A percentile compares a stretch with the other conserved stretches of the same genome.
phyloP scores from a whole-genome alignment of 1,140 invertebrate species.

The Diabrotica undecimpunctata region DNA sequence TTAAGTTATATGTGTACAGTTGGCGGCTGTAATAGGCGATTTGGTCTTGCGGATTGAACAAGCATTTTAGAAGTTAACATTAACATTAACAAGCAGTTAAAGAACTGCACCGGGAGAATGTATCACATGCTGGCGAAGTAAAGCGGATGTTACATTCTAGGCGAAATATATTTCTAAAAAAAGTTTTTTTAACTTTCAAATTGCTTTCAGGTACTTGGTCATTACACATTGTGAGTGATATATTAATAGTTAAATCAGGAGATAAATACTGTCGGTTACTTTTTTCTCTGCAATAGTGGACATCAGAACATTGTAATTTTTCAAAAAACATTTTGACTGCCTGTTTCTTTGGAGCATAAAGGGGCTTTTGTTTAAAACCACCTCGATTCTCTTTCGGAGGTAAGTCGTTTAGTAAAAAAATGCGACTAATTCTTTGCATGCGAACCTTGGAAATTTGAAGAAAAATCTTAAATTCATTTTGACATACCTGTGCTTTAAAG shows the following conservation, averaged over 20 bases:
- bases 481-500: slow-evolving; percentile 10
- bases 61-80: not conserved
- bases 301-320: slow-evolving; percentile 4
- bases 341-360: slow-evolving; percentile 5
- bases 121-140: not conserved
- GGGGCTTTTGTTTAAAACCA: slow-evolving; percentile 8
- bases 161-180: slow-evolving; percentile 13
- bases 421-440: slow-evolving; percentile 9
- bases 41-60: not conserved
- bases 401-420: slow-evolving; percentile 5
- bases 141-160: slow-evolving; percentile 10
- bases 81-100: not conserved
- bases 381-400: slow-evolving; percentile 4
- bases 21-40: not conserved
- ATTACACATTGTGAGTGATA: not conserved
- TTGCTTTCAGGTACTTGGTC: too few species aligned
- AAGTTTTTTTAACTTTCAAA: slow-evolving; percentile 9
- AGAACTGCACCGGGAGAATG: slow-evolving; percentile 5
- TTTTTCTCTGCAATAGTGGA: slow-evolving; percentile 7
- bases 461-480: slow-evolving; percentile 10
- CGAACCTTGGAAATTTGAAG: slow-evolving; percentile 4
- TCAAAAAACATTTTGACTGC: slow-evolving; percentile 10
- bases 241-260: too few species aligned
- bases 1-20: not conserved
- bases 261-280: not conserved